Evolutionary conservation across 2,888 invertebrate species (phyloP).

Genomic region (Chalcosyrphus nemorum): DNA sequence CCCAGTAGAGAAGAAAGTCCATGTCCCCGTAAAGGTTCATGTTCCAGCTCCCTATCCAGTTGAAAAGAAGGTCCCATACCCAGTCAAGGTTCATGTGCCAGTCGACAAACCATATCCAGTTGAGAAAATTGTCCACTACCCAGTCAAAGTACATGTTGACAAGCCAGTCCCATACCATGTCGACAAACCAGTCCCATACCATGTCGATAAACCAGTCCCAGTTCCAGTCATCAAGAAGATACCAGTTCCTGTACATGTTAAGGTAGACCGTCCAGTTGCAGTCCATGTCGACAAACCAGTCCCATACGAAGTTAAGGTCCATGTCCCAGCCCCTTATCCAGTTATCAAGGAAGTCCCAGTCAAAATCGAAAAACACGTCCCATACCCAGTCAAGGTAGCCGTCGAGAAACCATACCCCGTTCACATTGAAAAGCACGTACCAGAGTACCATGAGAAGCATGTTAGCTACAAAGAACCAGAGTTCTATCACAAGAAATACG

Average conservation of each 20-base stretch:
- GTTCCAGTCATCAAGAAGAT: conserved; percentile 86
- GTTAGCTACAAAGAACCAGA: conserved; percentile 88
- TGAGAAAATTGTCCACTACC: conserved; percentile 88
- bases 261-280: conserved; percentile 85
- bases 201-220: conserved; percentile 84
- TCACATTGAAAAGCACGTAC: conserved; percentile 88
- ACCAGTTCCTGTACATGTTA: conserved; percentile 86
- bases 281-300: conserved; percentile 89
- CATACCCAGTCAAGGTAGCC: conserved; percentile 86
- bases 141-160: conserved; percentile 87
- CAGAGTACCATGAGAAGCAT: conserved; percentile 83
- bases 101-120: conserved; percentile 90
- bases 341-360: conserved; percentile 87
- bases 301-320: conserved; percentile 89
- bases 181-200: conserved; percentile 87
- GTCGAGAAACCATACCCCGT: conserved; percentile 87
- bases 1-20: conserved; percentile 88
- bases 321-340: conserved; percentile 86
- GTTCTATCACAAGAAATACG: conserved; percentile 83
- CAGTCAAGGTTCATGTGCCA: conserved; percentile 88
- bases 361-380: conserved; percentile 86
- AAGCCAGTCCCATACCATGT: conserved; percentile 86
- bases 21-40: conserved; percentile 88
- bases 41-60: conserved; percentile 90
- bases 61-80: conserved; percentile 85